A percentile compares a stretch with the other conserved stretches of the same genome.
phyloP scores from a whole-genome alignment of 2,888 invertebrate genomes.

The Peribatodes rhomboidaria region DNA sequence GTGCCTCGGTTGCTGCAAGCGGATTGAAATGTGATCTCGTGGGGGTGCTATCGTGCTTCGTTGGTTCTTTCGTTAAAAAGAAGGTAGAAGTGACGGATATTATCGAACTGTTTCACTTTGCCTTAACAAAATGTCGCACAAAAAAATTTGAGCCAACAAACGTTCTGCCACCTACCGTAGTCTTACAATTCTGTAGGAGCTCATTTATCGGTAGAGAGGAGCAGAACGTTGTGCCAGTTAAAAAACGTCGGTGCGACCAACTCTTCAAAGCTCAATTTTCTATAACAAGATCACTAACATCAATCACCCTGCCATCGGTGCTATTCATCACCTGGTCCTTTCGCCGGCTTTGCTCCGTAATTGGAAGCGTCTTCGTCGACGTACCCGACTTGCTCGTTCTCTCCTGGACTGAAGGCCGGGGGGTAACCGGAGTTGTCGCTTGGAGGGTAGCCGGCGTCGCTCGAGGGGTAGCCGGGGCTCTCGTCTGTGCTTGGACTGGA shows the following conservation, averaged over 20 bases:
- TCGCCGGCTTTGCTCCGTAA: constrained; percentile 73
- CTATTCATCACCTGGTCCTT: constrained; percentile 84
- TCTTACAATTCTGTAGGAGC: neutral
- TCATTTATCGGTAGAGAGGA: neutral
- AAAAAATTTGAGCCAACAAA: neutral
- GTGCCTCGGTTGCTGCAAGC: constrained; percentile 74
- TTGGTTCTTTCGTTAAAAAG: constrained; percentile 33
- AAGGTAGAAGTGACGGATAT: constrained; percentile 37
- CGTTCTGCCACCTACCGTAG: neutral
- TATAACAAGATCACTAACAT: constrained; percentile 76
- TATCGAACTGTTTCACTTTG: constrained; percentile 28
- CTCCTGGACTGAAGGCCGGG: constrained; percentile 47
- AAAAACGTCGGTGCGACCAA: constrained; percentile 17
- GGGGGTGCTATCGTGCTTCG: constrained; percentile 43
- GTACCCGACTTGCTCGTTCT: constrained; percentile 61
- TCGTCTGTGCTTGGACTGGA: constrained; percentile 50
- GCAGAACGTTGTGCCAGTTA: constrained; percentile 6
- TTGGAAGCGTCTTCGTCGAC: constrained; percentile 69
- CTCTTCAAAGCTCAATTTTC: constrained; percentile 24
- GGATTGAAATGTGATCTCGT: constrained; percentile 78
- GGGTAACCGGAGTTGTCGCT: constrained; percentile 44
- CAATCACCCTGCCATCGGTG: constrained; percentile 72
- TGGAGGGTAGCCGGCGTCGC: constrained; percentile 39
- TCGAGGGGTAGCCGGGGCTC: constrained; percentile 43
- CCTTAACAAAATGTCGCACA: constrained; percentile 7